A percentile compares a stretch with the other conserved stretches of the same genome.
Evolutionary conservation across 2,113 vertebrate genomes (phyloP).

Genomic region (Melierax canorus): DNA sequence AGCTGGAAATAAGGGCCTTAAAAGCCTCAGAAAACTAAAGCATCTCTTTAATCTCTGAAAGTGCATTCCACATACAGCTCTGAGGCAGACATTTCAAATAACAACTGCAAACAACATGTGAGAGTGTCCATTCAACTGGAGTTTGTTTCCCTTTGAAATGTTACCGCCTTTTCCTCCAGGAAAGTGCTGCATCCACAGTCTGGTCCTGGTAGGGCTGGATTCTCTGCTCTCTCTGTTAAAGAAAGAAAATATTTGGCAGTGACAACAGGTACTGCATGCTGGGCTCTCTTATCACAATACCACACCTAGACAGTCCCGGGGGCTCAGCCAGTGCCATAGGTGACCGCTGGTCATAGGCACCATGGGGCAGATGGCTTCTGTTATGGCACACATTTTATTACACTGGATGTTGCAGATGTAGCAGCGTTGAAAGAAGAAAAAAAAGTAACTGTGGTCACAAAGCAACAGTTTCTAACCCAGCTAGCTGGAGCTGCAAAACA

Average conservation of each 20-base stretch:
- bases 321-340: background rate
- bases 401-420: background rate
- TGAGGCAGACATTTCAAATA: background rate
- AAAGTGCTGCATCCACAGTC: background rate
- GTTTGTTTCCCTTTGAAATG: background rate
- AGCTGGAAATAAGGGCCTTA: background rate
- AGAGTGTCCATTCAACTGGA: background rate
- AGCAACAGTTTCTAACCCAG: background rate
- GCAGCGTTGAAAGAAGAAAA: background rate
- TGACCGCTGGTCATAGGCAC: background rate
- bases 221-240: background rate
- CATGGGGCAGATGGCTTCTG: background rate
- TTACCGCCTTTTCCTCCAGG: background rate
- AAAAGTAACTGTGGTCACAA: background rate
- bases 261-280: background rate
- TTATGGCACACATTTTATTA: background rate
- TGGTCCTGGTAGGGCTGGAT: background rate
- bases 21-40: background rate
- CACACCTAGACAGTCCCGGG: rapidly evolving
- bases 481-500: background rate
- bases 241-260: background rate
- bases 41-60: background rate
- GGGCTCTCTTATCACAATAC: background rate
- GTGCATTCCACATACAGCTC: background rate
- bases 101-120: background rate